Evolutionary conservation across 2,888 invertebrate species (phyloP).

Genomic region (Gnatocerus cornutus): DNA sequence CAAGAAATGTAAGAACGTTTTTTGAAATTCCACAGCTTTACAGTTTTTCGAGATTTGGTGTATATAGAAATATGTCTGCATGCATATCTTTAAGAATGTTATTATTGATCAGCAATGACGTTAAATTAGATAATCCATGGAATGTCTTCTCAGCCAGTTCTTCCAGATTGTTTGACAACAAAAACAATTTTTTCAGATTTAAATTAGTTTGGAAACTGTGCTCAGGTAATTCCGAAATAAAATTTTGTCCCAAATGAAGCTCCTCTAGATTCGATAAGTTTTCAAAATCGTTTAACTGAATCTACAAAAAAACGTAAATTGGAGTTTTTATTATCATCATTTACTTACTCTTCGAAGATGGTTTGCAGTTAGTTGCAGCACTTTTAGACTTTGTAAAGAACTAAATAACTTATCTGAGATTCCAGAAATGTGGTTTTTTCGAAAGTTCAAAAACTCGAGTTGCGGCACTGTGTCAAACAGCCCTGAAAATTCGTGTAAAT

Average conservation of each 20-base stretch:
- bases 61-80: conserved; percentile 76
- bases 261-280: conserved; percentile 75
- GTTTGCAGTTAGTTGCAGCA: conserved; percentile 75
- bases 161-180: conserved; percentile 81
- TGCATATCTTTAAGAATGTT: conserved; percentile 80
- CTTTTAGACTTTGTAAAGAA: conserved; percentile 72
- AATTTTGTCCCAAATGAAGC: conserved; percentile 81
- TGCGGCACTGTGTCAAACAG: conserved; percentile 74
- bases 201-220: conserved; percentile 75
- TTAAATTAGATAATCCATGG: conserved; percentile 77
- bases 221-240: conserved; percentile 74
- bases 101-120: conserved; percentile 80
- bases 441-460: conserved; percentile 74
- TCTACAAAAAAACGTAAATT: conserved; percentile 22
- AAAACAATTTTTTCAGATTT: conserved; percentile 78
- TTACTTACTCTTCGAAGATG: conserved; percentile 65
- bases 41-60: conserved; percentile 81
- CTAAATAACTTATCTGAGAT: conserved; percentile 72
- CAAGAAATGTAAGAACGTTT: not conserved
- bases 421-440: conserved; percentile 74
- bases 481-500: conserved; percentile 64
- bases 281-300: conserved; percentile 69
- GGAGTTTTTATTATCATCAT: not conserved
- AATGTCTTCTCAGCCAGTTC: conserved; percentile 77
- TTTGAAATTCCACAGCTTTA: conserved; percentile 66